Conservation (phyloP, 2,888 invertebrate genomes). For the Phasia obesa region DNA sequence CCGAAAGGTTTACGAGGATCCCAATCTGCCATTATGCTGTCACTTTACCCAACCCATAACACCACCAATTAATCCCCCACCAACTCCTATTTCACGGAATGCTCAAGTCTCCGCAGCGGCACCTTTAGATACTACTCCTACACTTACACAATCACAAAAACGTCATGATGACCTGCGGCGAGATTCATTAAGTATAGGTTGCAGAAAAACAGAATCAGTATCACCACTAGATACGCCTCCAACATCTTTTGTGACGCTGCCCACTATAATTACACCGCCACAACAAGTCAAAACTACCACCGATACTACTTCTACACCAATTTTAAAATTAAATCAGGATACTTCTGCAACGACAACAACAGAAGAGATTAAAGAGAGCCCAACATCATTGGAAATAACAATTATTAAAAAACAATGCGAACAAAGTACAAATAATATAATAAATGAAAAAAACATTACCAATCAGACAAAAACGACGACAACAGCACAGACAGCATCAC, state of each 20-base stretch:
- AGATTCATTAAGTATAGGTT: constrained; percentile 5
- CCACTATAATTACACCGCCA: constrained; percentile 42
- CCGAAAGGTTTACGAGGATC: constrained; percentile 81
- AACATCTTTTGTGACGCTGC: constrained; percentile 39
- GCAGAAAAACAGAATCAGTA: constrained; percentile 12
- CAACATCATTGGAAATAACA: constrained; percentile 6
- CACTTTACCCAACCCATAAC: constrained; percentile 77
- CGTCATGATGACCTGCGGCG: constrained; percentile 4
- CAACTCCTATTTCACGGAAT: constrained; percentile 77
- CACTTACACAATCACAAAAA: constrained; percentile 3
- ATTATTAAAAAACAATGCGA: constrained; percentile 64
- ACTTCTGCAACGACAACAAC: constrained; percentile 47
- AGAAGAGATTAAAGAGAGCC: background rate
- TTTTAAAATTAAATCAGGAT: constrained; percentile 52
- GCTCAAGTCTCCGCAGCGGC: constrained; percentile 1
- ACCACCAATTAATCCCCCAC: constrained; percentile 79
- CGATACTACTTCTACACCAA: constrained; percentile 45
- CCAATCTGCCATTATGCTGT: constrained; percentile 75
- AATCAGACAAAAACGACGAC: constrained; percentile 55
- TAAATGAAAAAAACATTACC: constrained; percentile 50
- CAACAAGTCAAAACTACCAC: constrained; percentile 59
- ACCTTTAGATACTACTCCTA: constrained; percentile 33
- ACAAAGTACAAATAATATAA: constrained; percentile 73
- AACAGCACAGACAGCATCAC: constrained; percentile 70
- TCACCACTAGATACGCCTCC: constrained; percentile 20